phyloP scores from a whole-genome alignment of 2,113 vertebrate species.

The Rhabdornis inornatus region DNA sequence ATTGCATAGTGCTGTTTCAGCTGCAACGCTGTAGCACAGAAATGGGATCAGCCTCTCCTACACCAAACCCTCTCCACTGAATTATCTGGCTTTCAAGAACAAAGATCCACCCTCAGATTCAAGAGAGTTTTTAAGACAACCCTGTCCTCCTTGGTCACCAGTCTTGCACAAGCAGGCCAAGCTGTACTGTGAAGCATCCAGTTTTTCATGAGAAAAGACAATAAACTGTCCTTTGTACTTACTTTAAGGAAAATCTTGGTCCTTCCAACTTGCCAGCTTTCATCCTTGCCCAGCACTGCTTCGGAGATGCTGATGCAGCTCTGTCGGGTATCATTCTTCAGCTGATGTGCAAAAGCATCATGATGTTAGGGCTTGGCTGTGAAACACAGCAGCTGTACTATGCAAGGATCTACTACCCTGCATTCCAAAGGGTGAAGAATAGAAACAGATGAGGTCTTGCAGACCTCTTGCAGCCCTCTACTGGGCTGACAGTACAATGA shows the following conservation, averaged over 20 bases:
- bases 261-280: slow-evolving; percentile 92
- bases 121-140: neutral
- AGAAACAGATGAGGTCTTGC: neutral
- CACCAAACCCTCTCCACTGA: neutral
- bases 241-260: slow-evolving; percentile 97
- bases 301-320: slow-evolving; percentile 81
- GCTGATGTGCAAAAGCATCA: slow-evolving; percentile 29
- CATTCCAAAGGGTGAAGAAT: neutral
- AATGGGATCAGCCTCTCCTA: neutral
- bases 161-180: neutral
- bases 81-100: neutral
- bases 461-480: too few relatives aligned
- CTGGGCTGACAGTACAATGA: neutral
- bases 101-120: neutral
- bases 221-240: slow-evolving; percentile 19
- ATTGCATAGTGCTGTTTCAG: neutral
- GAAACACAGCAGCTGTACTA: neutral
- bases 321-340: slow-evolving; percentile 71
- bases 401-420: neutral
- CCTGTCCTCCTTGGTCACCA: neutral
- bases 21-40: neutral
- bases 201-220: neutral
- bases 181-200: neutral
- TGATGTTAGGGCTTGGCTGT: slow-evolving; percentile 1
- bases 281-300: slow-evolving; percentile 68